These are phyloP conservation scores for Bruchidius siliquastri DNA, from an alignment of 2,888 invertebrate genomes.

Conservation along the genomic window DNA sequence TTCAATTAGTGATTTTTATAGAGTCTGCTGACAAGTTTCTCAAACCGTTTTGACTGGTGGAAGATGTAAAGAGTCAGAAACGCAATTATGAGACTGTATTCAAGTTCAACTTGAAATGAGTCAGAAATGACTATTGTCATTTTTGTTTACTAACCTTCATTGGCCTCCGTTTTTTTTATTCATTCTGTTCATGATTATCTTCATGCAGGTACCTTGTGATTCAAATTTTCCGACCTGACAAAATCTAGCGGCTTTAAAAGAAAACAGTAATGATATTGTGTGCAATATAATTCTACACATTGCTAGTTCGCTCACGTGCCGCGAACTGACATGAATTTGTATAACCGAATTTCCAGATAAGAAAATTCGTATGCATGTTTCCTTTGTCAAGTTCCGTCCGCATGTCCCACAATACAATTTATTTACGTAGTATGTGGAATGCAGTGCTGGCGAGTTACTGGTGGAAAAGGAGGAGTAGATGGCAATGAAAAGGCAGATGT, in stretches of 20 bases:
- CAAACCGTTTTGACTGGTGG: too few relatives aligned
- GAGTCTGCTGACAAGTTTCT: too few relatives aligned
- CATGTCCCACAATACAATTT: neutral
- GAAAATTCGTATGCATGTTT: neutral
- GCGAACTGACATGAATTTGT: neutral
- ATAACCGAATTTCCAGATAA: neutral
- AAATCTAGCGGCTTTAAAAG: neutral
- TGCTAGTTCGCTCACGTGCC: neutral
- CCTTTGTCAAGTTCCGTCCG: neutral
- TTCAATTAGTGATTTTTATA: too few relatives aligned
- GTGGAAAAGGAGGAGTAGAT: too few relatives aligned
- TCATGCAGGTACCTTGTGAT: neutral
- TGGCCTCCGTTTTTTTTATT: too few relatives aligned
- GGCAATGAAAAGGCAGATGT: too few relatives aligned
- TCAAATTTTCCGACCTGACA: neutral
- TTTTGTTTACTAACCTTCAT: too few relatives aligned
- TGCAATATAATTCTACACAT: neutral
- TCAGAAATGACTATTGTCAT: too few relatives aligned
- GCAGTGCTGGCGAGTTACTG: neutral
- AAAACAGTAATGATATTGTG: neutral
- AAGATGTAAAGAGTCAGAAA: too few relatives aligned
- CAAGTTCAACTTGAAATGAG: too few relatives aligned
- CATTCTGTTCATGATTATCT: too few relatives aligned
- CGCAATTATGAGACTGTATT: too few relatives aligned
- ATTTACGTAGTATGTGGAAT: neutral